These are phyloP conservation scores for Caenorhabditis sinica DNA, from an alignment of 2,888 invertebrate genomes.

Conservation along the genomic window DNA sequence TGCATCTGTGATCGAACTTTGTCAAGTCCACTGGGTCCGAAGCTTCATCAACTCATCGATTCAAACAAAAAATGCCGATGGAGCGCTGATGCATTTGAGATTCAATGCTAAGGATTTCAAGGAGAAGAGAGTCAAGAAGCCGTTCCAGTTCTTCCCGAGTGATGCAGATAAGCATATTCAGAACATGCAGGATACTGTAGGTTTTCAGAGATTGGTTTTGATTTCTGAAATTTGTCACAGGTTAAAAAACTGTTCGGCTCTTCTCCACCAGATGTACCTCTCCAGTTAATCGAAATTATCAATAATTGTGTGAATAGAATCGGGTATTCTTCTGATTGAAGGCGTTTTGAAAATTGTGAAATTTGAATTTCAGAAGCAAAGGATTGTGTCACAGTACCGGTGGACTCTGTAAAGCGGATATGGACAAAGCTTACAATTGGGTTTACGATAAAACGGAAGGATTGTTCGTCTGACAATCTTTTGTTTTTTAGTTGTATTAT, in stretches of 20 bases:
- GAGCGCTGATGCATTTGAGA: conserved; percentile 35
- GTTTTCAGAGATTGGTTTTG: background rate
- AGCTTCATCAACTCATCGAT: conserved; percentile 26
- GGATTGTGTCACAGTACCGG: conserved; percentile 25
- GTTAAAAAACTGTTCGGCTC: conserved; percentile 7
- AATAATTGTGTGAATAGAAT: conserved; percentile 26
- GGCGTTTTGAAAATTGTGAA: background rate
- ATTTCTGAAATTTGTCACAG: background rate
- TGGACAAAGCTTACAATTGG: conserved; percentile 39
- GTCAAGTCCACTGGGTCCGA: conserved; percentile 42
- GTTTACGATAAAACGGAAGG: conserved; percentile 42
- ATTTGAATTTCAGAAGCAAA: conserved; percentile 22
- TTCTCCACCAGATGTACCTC: conserved; percentile 11
- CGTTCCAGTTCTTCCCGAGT: conserved; percentile 31
- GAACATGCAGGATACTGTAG: conserved; percentile 28
- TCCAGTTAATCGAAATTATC: conserved; percentile 16
- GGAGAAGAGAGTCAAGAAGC: background rate
- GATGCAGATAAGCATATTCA: conserved; percentile 18
- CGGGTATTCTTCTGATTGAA: background rate
- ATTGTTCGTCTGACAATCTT: conserved; percentile 20
- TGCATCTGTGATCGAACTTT: conserved; percentile 30
- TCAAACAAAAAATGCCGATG: conserved; percentile 12
- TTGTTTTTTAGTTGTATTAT: no score
- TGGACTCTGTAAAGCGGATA: conserved; percentile 35
- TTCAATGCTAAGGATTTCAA: conserved; percentile 19